These are phyloP conservation scores for Sphaerophoria taeniata DNA, from an alignment of 2,888 invertebrate species.

Conservation along the genomic window DNA sequence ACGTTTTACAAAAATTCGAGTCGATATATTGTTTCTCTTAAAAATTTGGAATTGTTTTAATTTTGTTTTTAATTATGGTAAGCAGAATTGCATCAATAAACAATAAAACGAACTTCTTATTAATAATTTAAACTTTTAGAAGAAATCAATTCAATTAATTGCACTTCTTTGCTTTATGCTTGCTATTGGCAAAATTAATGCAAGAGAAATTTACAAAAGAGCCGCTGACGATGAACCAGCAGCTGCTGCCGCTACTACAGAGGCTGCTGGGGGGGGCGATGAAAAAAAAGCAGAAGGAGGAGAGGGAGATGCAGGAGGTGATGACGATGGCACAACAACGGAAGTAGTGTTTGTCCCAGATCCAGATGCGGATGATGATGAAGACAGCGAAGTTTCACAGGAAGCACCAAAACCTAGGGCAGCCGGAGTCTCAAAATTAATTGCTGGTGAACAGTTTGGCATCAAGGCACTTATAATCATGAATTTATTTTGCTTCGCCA, in stretches of 20 bases:
- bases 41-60: no score
- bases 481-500: neutral
- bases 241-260: neutral
- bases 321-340: no score
- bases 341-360: no score
- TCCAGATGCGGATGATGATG: no score
- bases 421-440: neutral
- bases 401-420: neutral
- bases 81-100: neutral
- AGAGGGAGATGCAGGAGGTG: no score
- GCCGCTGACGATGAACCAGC: no score
- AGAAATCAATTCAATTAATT: conserved; percentile 22
- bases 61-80: neutral
- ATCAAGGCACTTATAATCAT: neutral
- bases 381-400: neutral
- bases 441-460: no score
- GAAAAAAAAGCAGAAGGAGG: no score
- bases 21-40: no score
- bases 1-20: no score
- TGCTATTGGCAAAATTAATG: conserved; percentile 1
- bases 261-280: no score
- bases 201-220: conserved; percentile 13
- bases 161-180: neutral
- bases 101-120: neutral
- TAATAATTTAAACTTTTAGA: neutral